Conservation (phyloP, 2,888 invertebrate species). For the Metalampra italica region DNA sequence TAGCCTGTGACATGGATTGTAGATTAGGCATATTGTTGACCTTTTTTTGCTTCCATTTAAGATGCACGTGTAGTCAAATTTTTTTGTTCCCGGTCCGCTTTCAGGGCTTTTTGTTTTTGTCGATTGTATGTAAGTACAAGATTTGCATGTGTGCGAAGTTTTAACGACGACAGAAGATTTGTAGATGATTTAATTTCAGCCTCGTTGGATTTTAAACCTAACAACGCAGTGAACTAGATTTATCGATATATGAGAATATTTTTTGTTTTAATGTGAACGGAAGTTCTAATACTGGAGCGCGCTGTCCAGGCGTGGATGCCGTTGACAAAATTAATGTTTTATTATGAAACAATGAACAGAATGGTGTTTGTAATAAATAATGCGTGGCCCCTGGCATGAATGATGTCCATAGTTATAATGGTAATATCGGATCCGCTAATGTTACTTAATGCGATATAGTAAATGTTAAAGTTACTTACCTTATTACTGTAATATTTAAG, state of each 20-base stretch:
- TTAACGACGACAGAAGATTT: constrained; percentile 23
- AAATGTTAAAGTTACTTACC: background rate
- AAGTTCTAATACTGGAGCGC: constrained; percentile 68
- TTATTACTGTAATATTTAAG: background rate
- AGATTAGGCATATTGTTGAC: constrained; percentile 78
- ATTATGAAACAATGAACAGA: constrained; percentile 76
- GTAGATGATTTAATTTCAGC: constrained; percentile 35
- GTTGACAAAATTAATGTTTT: constrained; percentile 75
- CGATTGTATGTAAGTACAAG: constrained; percentile 45
- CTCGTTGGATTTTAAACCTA: constrained; percentile 31
- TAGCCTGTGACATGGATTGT: constrained; percentile 77
- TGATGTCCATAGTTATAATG: constrained; percentile 51
- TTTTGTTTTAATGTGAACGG: constrained; percentile 51
- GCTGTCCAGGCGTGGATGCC: constrained; percentile 52
- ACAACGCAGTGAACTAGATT: constrained; percentile 30
- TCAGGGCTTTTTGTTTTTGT: constrained; percentile 61
- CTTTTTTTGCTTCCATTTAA: constrained; percentile 66
- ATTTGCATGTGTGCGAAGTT: constrained; percentile 61
- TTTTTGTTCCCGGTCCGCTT: constrained; percentile 47
- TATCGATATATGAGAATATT: constrained; percentile 32
- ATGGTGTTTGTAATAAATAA: constrained; percentile 63
- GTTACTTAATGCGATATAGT: too few species aligned
- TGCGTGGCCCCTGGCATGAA: constrained; percentile 50
- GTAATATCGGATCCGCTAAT: constrained; percentile 33
- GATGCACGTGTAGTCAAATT: constrained; percentile 67